Evolutionary conservation across 2,888 invertebrate species (phyloP).

Genomic region (Volucella bombylans): DNA sequence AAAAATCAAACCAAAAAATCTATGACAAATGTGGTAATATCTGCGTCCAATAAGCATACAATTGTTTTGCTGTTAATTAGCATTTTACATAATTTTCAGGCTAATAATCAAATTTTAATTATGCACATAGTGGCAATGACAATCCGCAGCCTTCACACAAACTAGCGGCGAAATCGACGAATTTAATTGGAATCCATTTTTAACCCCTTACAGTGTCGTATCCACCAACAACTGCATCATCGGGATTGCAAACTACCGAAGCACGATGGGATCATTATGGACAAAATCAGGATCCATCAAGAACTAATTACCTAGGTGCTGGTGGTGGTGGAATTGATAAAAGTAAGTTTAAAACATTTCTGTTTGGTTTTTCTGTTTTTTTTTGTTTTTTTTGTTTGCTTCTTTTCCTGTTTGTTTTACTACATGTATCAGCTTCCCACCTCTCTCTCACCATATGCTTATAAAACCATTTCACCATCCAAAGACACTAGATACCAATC

Average conservation of each 20-base stretch:
- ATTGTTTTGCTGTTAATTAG: slow-evolving; percentile 77
- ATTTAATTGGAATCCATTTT: slow-evolving; percentile 54
- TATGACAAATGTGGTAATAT: slow-evolving; percentile 62
- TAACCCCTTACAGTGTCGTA: slow-evolving; percentile 78
- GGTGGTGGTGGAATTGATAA: slow-evolving; percentile 76
- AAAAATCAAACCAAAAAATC: slow-evolving; percentile 1
- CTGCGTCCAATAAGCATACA: slow-evolving; percentile 50
- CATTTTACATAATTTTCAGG: slow-evolving; percentile 78
- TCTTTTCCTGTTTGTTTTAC: background rate
- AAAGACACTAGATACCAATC: slow-evolving; percentile 89
- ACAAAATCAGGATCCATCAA: slow-evolving; percentile 77
- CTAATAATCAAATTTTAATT: slow-evolving; percentile 74
- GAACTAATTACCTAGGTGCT: slow-evolving; percentile 75
- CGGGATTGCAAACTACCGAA: slow-evolving; percentile 79
- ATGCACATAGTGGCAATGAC: slow-evolving; percentile 53
- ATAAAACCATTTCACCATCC: slow-evolving; percentile 67
- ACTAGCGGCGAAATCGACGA: slow-evolving; percentile 2
- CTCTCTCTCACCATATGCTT: slow-evolving; percentile 51
- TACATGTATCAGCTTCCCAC: slow-evolving; percentile 27
- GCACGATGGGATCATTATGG: slow-evolving; percentile 79
- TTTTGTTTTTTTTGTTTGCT: background rate
- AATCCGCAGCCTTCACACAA: slow-evolving; percentile 31
- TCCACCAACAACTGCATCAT: slow-evolving; percentile 80
- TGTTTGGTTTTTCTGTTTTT: background rate
- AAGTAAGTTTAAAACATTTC: slow-evolving; percentile 77